A percentile compares a stretch with the other conserved stretches of the same genome.
Conservation (phyloP, 2,797 vertebrate genomes). For the Galaxias olidus region DNA sequence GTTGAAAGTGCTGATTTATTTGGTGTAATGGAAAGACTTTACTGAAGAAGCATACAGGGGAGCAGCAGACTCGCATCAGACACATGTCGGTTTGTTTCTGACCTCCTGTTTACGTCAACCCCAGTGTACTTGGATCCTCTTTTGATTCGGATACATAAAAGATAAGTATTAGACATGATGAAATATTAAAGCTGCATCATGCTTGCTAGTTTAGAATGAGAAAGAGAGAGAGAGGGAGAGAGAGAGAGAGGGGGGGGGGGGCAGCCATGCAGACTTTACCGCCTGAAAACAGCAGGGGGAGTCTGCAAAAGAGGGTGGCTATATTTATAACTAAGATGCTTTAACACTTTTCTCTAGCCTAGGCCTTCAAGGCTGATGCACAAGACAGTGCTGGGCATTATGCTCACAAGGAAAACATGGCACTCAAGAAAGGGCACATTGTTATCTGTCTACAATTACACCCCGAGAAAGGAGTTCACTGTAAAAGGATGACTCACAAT, state of each 20-base stretch:
- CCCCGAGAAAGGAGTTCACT: no score
- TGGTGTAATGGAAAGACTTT: conserved; percentile 48
- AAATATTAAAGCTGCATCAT: conserved; percentile 31
- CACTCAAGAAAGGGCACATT: no score
- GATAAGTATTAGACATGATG: conserved; percentile 12
- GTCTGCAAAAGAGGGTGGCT: conserved; percentile 56
- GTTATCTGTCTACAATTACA: no score
- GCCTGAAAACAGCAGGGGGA: conserved; percentile 69
- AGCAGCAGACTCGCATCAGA: background rate
- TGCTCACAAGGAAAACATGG: no score
- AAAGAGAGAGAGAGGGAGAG: conserved; percentile 18
- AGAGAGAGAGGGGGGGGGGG: conserved; percentile 8
- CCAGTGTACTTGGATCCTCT: no score
- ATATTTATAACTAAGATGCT: conserved; percentile 26
- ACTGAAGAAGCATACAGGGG: conserved; percentile 43
- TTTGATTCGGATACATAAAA: no score
- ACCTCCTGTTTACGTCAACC: no score
- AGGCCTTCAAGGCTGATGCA: no score
- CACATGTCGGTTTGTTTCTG: no score
- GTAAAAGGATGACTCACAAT: no score
- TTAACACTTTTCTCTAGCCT: background rate
- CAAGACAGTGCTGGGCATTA: no score
- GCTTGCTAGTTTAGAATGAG: conserved; percentile 37
- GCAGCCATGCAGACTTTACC: conserved; percentile 41
- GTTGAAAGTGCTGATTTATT: conserved; percentile 52